phyloP scores from a whole-genome alignment of 2,797 vertebrate species.

The Calcarius lapponicus region DNA sequence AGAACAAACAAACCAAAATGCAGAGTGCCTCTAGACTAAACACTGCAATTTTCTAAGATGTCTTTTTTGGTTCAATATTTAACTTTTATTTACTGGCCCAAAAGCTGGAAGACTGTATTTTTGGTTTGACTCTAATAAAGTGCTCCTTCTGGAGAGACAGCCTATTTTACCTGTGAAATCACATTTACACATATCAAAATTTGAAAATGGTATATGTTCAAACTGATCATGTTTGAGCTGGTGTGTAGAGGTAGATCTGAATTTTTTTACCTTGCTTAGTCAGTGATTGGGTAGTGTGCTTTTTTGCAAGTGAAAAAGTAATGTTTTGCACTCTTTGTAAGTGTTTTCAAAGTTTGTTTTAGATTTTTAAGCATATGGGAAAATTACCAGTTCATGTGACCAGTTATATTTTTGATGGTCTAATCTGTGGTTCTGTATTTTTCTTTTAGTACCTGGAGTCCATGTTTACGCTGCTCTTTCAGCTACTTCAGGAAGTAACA shows the following conservation, averaged over 20 bases:
- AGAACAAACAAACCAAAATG: neutral
- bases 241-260: neutral
- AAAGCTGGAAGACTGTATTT: neutral
- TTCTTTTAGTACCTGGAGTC: conserved; percentile 89
- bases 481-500: conserved; percentile 93
- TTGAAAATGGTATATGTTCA: neutral
- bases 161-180: neutral
- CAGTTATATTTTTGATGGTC: neutral
- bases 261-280: neutral
- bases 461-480: conserved; percentile 93
- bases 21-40: neutral
- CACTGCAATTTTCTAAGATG: neutral
- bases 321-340: neutral
- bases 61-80: neutral
- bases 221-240: neutral
- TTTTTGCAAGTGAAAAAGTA: neutral
- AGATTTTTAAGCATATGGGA: neutral
- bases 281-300: neutral
- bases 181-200: neutral
- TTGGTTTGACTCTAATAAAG: neutral
- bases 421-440: neutral
- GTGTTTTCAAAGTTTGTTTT: neutral
- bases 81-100: neutral
- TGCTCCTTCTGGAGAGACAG: neutral
- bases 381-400: neutral